Evolutionary conservation across 92 coral and sea anemone genomes (phyloP), one percentile per base, ranked within the genome.

Genomic region (Ricordea florida): DNA sequence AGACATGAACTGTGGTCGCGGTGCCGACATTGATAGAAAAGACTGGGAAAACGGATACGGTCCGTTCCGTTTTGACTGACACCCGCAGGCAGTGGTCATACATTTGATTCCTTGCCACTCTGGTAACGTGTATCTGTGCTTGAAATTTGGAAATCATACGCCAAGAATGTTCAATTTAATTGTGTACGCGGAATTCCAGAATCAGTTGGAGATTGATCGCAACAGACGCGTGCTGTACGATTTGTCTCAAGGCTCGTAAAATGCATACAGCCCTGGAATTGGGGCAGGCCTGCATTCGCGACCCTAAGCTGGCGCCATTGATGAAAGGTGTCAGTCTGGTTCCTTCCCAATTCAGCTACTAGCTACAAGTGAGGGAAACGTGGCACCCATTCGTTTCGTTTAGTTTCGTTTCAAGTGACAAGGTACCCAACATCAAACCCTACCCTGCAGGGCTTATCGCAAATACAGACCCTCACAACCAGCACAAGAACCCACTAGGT

Each of bases 31-130:
- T 74, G 50, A 66, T 10, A 32, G 83, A 10, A 53, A 21, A 25
- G 83, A 66, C 26, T 82, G 69, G 63, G 56, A 66, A 0, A 13
- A 25, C 1, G 88, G 83, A 1, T 82, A 50, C 27, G 81, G 63
- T 2, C 29, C 74, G 20, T 17, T 74, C 43, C 61, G 76, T 0
- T 24, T 41, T 6, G 65, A 82, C 45, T 51, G 44, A 56, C 69
- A 1, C 82, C 88, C n/a, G 81, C 63, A 0, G 81, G 68, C 3
- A 66, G 80, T 22, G 82, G 65, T 1, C 45, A 40, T 1, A 67
- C 56, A 76, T 43, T 24, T 57, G 38, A 45, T 62, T 5, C 27
- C 52, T 15, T 43, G 34, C 26, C 79, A 59, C 10, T 47, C 24
- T 2, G 88, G 78, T 0, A 82, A 66, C 32, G 43, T 82, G 15